Evolutionary conservation across 92 coral and sea anemone species (phyloP).

Genomic region (Epizoanthus ramosus): DNA sequence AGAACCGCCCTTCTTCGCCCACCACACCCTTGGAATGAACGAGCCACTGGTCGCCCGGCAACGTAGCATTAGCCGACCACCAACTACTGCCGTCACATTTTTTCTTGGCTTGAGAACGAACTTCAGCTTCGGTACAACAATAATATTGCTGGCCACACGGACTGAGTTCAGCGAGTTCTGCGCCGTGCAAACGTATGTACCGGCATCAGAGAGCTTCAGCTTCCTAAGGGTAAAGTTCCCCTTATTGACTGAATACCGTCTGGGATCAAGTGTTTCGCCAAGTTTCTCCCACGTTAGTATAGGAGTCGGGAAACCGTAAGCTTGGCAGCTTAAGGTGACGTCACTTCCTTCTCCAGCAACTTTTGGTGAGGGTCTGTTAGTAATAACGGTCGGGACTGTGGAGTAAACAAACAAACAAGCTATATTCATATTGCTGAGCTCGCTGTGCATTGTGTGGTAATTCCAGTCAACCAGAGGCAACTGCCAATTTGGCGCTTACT

Average conservation of each 20-base stretch:
- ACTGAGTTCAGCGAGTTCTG: conserved; percentile 8
- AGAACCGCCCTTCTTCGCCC: conserved; percentile 24
- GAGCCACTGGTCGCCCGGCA: conserved; percentile 52
- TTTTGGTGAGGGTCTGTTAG: neutral
- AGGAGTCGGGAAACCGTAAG: conserved; percentile 49
- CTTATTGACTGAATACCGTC: neutral
- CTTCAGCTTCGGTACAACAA: conserved; percentile 36
- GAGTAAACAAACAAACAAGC: neutral
- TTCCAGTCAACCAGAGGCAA: too few relatives aligned
- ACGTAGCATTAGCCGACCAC: conserved; percentile 1
- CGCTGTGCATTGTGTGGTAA: neutral
- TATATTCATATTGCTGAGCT: neutral
- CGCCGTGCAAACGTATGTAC: conserved; percentile 39
- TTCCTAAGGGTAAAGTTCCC: conserved; percentile 24
- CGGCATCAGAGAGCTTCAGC: conserved; percentile 31
- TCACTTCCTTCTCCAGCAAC: neutral
- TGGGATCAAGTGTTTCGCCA: conserved; percentile 32
- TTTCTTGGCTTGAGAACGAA: conserved; percentile 20
- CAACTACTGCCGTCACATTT: neutral
- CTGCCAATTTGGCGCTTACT: too few relatives aligned
- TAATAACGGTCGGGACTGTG: neutral
- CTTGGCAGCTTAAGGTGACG: conserved; percentile 31
- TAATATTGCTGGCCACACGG: conserved; percentile 17
- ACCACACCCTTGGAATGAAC: conserved; percentile 11
- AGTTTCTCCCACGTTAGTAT: conserved; percentile 42